These are phyloP conservation scores for Agonopterix subpropinquella DNA, from an alignment of 2,888 invertebrate genomes.

Conservation along the genomic window DNA sequence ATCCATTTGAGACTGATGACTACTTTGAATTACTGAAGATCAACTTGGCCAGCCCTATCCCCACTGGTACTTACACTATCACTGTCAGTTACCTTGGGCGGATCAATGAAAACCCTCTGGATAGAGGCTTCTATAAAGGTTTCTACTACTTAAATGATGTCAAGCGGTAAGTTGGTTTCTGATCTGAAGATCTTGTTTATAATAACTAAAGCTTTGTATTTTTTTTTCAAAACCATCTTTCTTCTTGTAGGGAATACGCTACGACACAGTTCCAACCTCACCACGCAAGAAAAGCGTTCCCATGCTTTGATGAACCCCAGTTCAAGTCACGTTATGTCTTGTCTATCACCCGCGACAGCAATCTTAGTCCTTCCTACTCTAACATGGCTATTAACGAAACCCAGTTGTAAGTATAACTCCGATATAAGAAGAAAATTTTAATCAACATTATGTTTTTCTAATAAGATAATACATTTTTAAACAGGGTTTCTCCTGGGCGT, in stretches of 20 bases:
- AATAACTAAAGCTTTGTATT: not conserved
- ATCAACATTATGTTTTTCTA: not conserved
- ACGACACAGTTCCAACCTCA: conserved; percentile 88
- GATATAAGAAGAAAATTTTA: not conserved
- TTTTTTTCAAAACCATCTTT: not conserved
- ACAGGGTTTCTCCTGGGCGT: conserved; percentile 29
- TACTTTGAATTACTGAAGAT: conserved; percentile 51
- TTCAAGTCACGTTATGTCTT: conserved; percentile 85
- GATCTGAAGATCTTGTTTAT: not conserved
- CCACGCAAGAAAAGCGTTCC: conserved; percentile 87
- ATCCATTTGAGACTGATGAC: conserved; percentile 39
- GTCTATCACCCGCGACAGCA: conserved; percentile 75
- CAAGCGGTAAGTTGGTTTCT: conserved; percentile 30
- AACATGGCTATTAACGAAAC: conserved; percentile 77
- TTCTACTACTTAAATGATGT: conserved; percentile 45
- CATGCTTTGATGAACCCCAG: conserved; percentile 91
- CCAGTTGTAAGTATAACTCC: conserved; percentile 33
- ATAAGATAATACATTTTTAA: not conserved
- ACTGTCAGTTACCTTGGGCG: conserved; percentile 39
- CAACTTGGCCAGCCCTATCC: conserved; percentile 36
- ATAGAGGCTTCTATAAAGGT: conserved; percentile 64
- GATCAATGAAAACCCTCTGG: conserved; percentile 54
- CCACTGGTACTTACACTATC: conserved; percentile 44
- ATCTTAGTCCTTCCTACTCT: conserved; percentile 72
- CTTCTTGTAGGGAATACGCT: conserved; percentile 49